Evolutionary conservation across 2,888 invertebrate species (phyloP).

Genomic region (Graphium colonna): DNA sequence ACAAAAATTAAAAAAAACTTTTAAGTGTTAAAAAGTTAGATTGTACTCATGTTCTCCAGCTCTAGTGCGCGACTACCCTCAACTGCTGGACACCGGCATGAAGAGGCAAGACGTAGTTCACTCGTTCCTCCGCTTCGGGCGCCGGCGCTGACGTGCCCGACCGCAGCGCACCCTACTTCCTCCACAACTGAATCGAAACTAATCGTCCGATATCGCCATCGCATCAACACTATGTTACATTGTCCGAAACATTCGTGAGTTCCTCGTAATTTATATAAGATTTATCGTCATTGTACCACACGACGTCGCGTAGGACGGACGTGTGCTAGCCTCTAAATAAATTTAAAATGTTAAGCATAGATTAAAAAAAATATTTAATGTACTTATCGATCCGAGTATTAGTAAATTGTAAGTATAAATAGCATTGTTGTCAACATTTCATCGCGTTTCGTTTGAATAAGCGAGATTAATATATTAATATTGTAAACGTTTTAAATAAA

Average conservation of each 20-base stretch:
- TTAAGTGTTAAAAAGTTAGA: no score
- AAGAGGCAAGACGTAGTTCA: constrained; percentile 95
- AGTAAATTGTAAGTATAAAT: constrained; percentile 58
- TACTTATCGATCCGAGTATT: constrained; percentile 68
- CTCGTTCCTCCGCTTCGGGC: constrained; percentile 93
- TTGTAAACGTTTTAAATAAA: constrained; percentile 71
- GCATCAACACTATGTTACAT: constrained; percentile 37
- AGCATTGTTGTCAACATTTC: constrained; percentile 69
- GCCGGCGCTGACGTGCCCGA: constrained; percentile 82
- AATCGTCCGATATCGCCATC: constrained; percentile 3
- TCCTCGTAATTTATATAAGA: constrained; percentile 38
- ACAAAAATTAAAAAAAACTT: no score
- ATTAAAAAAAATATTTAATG: constrained; percentile 40
- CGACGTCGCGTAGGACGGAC: constrained; percentile 35
- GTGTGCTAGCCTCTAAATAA: constrained; percentile 55
- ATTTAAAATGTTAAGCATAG: constrained; percentile 36
- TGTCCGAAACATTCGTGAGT: constrained; percentile 63
- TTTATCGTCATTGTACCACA: constrained; percentile 10
- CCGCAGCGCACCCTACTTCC: constrained; percentile 18
- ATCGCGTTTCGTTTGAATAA: constrained; percentile 65
- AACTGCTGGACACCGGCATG: constrained; percentile 83
- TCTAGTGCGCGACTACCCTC: constrained; percentile 73
- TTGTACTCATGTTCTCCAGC: constrained; percentile 38
- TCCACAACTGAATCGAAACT: constrained; percentile 28
- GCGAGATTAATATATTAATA: constrained; percentile 56